Conservation (phyloP, 2,797 vertebrate species). For the Catostomus latipinnis region DNA sequence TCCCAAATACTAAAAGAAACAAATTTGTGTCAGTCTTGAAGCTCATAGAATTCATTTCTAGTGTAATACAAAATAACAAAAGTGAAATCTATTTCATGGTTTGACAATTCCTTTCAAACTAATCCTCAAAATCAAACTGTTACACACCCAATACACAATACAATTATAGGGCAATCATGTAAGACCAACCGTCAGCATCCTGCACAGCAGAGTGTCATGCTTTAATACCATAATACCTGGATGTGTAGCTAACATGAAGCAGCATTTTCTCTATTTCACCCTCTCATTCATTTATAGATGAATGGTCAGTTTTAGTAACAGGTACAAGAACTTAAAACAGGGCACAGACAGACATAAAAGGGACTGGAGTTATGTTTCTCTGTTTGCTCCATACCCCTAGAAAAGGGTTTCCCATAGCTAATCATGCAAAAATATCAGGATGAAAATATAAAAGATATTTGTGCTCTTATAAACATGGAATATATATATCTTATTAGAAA, state of each 20-base stretch:
- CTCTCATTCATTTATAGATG: conserved; percentile 16
- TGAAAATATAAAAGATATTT: background rate
- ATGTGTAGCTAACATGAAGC: conserved; percentile 50
- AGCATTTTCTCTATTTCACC: conserved; percentile 24
- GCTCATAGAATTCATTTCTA: too few species aligned
- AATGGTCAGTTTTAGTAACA: conserved; percentile 29
- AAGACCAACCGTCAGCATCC: conserved; percentile 1
- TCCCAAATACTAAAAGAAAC: too few species aligned
- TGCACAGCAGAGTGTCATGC: conserved; percentile 23
- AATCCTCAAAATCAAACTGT: background rate
- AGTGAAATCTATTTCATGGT: background rate
- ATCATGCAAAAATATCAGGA: background rate
- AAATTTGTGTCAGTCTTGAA: too few species aligned
- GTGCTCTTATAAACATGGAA: background rate
- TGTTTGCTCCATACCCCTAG: background rate
- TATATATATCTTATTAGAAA: too few species aligned
- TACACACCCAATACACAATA: background rate
- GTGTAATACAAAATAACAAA: too few species aligned
- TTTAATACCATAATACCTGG: conserved; percentile 8
- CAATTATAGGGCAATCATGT: background rate
- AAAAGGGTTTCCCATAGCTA: background rate
- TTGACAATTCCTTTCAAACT: background rate
- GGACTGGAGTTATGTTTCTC: background rate
- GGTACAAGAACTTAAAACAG: background rate
- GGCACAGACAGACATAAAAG: conserved; percentile 4